phyloP scores from a whole-genome alignment of 2,888 invertebrate genomes.

The Opisthograptis luteolata region DNA sequence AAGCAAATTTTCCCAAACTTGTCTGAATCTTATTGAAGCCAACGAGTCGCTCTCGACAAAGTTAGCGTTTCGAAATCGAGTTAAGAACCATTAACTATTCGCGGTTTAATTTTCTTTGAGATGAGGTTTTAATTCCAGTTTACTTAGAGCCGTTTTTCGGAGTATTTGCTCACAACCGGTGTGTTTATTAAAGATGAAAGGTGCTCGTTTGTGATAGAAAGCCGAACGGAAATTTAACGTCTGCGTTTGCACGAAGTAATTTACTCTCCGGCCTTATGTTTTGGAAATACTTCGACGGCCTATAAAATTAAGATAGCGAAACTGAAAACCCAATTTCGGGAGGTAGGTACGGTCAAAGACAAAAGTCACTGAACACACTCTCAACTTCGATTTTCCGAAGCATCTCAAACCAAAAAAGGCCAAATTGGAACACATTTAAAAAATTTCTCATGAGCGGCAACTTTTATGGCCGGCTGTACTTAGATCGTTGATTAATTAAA shows the following conservation, averaged over 20 bases:
- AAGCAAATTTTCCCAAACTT: constrained; percentile 70
- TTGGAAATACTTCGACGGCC: constrained; percentile 20
- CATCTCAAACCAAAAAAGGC: too few species aligned
- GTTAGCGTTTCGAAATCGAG: constrained; percentile 75
- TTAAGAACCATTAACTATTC: constrained; percentile 79
- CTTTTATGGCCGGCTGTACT: too few species aligned
- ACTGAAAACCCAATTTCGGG: constrained; percentile 3
- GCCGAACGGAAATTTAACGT: constrained; percentile 33
- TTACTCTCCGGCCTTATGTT: constrained; percentile 27
- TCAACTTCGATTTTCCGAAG: too few species aligned
- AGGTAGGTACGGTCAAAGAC: too few species aligned
- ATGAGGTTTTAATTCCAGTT: constrained; percentile 73
- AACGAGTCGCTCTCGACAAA: constrained; percentile 68
- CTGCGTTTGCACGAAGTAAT: constrained; percentile 30
- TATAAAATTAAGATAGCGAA: constrained; percentile 14
- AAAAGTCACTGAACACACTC: too few species aligned
- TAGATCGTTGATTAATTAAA: constrained; percentile 2
- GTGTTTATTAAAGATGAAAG: constrained; percentile 56
- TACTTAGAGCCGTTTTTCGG: constrained; percentile 53
- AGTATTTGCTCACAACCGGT: constrained; percentile 45
- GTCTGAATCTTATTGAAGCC: constrained; percentile 71
- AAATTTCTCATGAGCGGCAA: too few species aligned
- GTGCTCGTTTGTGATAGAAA: constrained; percentile 42
- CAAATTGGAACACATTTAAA: too few species aligned
- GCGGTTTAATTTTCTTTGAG: constrained; percentile 73